These are phyloP conservation scores for Catonia carolina DNA, from an alignment of 2,888 invertebrate species.

Conservation along the genomic window DNA sequence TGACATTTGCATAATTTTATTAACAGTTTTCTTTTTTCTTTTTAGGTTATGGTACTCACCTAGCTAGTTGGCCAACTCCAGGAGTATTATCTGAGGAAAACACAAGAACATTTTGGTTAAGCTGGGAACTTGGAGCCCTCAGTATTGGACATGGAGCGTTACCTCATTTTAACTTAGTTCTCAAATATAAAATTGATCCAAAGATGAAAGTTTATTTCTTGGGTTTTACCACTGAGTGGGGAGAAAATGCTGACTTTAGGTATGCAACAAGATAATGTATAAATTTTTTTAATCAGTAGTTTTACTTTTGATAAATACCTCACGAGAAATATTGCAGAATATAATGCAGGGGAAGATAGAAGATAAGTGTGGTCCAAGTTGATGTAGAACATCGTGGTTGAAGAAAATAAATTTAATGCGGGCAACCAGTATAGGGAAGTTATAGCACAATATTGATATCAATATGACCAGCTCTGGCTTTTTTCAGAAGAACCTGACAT, in stretches of 20 bases:
- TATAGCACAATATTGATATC: too few species aligned
- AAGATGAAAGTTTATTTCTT: constrained; percentile 55
- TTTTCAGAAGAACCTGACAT: too few species aligned
- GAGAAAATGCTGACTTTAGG: constrained; percentile 58
- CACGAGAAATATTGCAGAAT: too few species aligned
- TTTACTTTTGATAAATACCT: not conserved
- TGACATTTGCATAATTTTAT: too few species aligned
- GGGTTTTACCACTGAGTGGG: constrained; percentile 59
- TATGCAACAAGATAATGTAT: constrained; percentile 35
- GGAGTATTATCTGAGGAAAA: constrained; percentile 50
- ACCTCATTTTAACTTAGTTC: constrained; percentile 49
- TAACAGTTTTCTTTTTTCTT: constrained; percentile 25
- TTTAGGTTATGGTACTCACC: constrained; percentile 56
- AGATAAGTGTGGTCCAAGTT: too few species aligned
- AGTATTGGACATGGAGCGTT: constrained; percentile 53
- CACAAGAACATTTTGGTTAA: constrained; percentile 61
- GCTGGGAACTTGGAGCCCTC: constrained; percentile 55
- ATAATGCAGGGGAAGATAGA: too few species aligned
- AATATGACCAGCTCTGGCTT: too few species aligned
- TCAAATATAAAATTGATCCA: constrained; percentile 55
- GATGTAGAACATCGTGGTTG: too few species aligned
- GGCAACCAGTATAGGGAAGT: too few species aligned
- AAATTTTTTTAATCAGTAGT: not conserved
- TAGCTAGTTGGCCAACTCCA: constrained; percentile 53
- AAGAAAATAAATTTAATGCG: too few species aligned